Conservation (phyloP, 2,797 vertebrate species). For the Ambastaia sidthimunki region DNA sequence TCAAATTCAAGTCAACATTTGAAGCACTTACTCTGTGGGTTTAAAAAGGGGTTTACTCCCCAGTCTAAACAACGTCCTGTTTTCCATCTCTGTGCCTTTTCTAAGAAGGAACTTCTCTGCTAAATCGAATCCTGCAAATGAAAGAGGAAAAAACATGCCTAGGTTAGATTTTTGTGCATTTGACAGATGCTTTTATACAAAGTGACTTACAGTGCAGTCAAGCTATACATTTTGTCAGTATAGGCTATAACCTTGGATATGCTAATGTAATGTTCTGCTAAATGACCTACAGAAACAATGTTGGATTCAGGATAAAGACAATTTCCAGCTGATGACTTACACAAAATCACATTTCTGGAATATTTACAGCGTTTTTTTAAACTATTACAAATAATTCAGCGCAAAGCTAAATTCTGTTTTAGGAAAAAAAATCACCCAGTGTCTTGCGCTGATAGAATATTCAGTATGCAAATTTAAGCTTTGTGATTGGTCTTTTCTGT, state of each 20-base stretch:
- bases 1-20: slow-evolving; percentile 25
- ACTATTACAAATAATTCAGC: not conserved
- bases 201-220: not conserved
- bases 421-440: not conserved
- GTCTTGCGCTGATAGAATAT: too few relatives aligned
- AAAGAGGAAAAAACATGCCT: slow-evolving; percentile 38
- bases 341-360: not conserved
- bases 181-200: not conserved
- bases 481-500: not conserved
- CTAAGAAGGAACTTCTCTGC: slow-evolving; percentile 89
- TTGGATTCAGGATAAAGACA: slow-evolving; percentile 15
- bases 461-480: not conserved
- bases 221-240: slow-evolving; percentile 1
- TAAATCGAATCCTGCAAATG: slow-evolving; percentile 88
- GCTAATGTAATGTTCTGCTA: not conserved
- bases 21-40: slow-evolving; percentile 86
- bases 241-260: not conserved
- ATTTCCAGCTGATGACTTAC: not conserved
- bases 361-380: not conserved
- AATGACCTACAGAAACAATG: not conserved
- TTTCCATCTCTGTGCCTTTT: slow-evolving; percentile 81
- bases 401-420: not conserved
- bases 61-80: slow-evolving; percentile 86
- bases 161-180: slow-evolving; percentile 8
- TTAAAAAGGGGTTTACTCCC: slow-evolving; percentile 89